Conservation (phyloP, 2,113 vertebrate species). For the Deroptyus accipitrinus region DNA sequence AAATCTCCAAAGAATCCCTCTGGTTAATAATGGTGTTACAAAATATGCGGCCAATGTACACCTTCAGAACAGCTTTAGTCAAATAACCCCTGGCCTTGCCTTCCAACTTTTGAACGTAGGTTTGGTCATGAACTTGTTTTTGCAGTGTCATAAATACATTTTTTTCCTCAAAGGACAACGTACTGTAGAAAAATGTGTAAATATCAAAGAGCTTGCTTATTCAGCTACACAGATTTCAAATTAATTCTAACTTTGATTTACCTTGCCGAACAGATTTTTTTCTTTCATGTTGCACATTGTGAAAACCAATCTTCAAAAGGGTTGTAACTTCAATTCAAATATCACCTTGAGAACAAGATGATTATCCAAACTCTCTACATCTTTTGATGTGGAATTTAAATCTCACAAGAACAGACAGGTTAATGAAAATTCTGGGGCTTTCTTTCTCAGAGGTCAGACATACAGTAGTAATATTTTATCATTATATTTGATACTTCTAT, state of each 20-base stretch:
- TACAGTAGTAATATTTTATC: neutral
- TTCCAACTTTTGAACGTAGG: neutral
- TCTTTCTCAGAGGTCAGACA: neutral
- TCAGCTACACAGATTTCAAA: neutral
- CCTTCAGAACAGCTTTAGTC: neutral
- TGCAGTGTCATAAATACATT: neutral
- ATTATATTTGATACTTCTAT: neutral
- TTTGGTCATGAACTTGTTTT: neutral
- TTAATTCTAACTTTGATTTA: neutral
- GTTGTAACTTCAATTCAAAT: neutral
- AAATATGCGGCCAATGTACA: neutral
- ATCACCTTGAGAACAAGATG: neutral
- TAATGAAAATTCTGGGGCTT: conserved; percentile 34
- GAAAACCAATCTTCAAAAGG: neutral
- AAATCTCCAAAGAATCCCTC: neutral
- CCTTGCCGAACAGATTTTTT: neutral
- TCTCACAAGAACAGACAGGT: neutral
- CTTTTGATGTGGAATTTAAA: neutral
- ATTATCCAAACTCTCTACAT: neutral
- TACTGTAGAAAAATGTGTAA: neutral
- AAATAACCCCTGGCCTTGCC: neutral
- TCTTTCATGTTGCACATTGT: neutral
- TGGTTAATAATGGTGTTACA: neutral
- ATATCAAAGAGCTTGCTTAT: neutral
- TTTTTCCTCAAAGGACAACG: neutral